Conservation (phyloP, 2,888 invertebrate species). For the Noctua comes region DNA sequence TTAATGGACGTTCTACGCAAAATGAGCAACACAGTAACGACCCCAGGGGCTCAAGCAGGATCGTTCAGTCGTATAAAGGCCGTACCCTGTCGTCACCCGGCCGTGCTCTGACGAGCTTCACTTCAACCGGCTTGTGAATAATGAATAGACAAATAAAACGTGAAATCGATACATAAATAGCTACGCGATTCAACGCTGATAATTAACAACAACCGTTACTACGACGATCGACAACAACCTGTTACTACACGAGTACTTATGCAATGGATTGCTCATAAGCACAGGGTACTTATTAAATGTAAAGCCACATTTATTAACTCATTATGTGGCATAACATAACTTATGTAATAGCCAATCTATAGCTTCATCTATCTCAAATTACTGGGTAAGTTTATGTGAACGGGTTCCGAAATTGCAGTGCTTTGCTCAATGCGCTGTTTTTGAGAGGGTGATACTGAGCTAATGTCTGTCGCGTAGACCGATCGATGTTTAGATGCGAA, state of each 20-base stretch:
- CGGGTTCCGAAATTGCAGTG: conserved; percentile 14
- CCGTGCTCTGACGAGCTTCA: conserved; percentile 20
- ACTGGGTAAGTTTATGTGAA: neutral
- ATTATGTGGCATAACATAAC: conserved; percentile 23
- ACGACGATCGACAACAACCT: conserved; percentile 13
- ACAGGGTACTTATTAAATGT: neutral
- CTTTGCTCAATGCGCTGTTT: conserved; percentile 22
- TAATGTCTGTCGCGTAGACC: conserved; percentile 47
- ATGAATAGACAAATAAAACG: conserved; percentile 42
- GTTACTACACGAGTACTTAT: conserved; percentile 29
- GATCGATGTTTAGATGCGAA: conserved; percentile 52
- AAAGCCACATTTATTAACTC: conserved; percentile 14
- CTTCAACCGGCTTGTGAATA: conserved; percentile 37
- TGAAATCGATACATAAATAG: conserved; percentile 23
- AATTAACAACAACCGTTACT: conserved; percentile 33
- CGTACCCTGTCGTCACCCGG: conserved; percentile 7
- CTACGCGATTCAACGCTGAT: conserved; percentile 9
- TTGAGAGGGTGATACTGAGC: conserved; percentile 27
- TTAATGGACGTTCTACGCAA: conserved; percentile 18
- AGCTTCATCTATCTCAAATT: conserved; percentile 20
- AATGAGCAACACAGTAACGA: conserved; percentile 20
- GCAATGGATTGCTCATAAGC: conserved; percentile 32
- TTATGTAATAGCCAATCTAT: conserved; percentile 21
- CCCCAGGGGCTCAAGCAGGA: conserved; percentile 10
- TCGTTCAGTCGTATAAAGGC: conserved; percentile 42